These are phyloP conservation scores for Chrysocyon brachyurus DNA, from an alignment of 2,797 vertebrate genomes.

Conservation along the genomic window DNA sequence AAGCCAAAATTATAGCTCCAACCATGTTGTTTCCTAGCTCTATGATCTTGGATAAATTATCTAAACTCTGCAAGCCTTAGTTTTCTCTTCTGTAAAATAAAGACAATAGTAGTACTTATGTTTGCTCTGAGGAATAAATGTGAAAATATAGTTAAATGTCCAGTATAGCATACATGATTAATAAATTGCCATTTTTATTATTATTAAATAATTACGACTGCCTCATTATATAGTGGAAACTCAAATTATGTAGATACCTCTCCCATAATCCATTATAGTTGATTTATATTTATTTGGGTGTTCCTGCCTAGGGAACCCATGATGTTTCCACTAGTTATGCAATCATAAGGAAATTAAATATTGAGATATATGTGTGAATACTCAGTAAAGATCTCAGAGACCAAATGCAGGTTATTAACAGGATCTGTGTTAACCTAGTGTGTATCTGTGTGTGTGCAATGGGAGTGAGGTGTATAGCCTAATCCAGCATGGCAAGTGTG, in stretches of 20 bases:
- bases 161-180: neutral
- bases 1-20: neutral
- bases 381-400: slow-evolving; percentile 13
- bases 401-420: slow-evolving; percentile 7
- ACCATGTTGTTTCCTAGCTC: neutral
- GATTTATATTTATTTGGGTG: neutral
- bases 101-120: neutral
- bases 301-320: neutral
- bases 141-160: slow-evolving; percentile 7
- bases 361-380: neutral
- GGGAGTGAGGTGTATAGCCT: neutral
- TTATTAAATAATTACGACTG: neutral
- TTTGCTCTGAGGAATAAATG: neutral
- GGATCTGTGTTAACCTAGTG: neutral
- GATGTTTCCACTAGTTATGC: neutral
- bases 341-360: neutral
- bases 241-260: neutral
- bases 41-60: neutral
- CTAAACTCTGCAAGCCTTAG: neutral
- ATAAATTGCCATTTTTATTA: neutral
- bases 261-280: neutral
- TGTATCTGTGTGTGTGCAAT: neutral
- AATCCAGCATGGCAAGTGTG: neutral
- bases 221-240: neutral
- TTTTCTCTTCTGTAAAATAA: slow-evolving; percentile 49